These are phyloP conservation scores for Anguilla megastoma DNA, from an alignment of 2,797 vertebrate species.

Conservation along the genomic window DNA sequence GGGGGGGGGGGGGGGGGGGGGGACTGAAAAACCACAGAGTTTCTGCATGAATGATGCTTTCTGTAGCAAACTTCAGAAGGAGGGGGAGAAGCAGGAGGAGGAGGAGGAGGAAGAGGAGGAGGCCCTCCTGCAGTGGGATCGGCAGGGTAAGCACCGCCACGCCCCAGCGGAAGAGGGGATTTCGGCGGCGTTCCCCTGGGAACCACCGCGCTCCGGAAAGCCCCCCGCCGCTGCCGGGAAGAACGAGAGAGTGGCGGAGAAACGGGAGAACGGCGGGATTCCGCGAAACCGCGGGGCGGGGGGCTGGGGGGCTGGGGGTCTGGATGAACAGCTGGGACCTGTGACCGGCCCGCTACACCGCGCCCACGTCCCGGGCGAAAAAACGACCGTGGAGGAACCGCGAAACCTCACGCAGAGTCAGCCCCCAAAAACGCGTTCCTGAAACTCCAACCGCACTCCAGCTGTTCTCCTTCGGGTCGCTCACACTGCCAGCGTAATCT, in stretches of 20 bases:
- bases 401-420: not conserved
- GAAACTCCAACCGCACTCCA: not conserved
- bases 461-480: not conserved
- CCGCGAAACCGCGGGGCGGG: not conserved
- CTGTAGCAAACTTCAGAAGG: constrained; percentile 32
- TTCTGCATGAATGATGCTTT: constrained; percentile 58
- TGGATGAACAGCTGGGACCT: not conserved
- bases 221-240: constrained; percentile 45
- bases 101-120: constrained; percentile 28
- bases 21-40: constrained; percentile 59
- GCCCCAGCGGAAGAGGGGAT: constrained; percentile 30
- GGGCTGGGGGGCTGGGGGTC: not conserved
- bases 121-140: not conserved
- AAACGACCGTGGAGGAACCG: not conserved
- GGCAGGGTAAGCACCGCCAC: constrained; percentile 46
- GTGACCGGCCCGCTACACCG: not conserved
- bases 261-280: constrained; percentile 54
- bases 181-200: constrained; percentile 39
- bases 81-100: constrained; percentile 40
- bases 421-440: not conserved
- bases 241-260: constrained; percentile 30
- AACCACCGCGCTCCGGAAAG: constrained; percentile 37
- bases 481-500: not conserved
- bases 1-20: constrained; percentile 28
- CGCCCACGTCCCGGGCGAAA: not conserved